phyloP scores from a whole-genome alignment of 2,113 vertebrate species.

The Otocyon megalotis region DNA sequence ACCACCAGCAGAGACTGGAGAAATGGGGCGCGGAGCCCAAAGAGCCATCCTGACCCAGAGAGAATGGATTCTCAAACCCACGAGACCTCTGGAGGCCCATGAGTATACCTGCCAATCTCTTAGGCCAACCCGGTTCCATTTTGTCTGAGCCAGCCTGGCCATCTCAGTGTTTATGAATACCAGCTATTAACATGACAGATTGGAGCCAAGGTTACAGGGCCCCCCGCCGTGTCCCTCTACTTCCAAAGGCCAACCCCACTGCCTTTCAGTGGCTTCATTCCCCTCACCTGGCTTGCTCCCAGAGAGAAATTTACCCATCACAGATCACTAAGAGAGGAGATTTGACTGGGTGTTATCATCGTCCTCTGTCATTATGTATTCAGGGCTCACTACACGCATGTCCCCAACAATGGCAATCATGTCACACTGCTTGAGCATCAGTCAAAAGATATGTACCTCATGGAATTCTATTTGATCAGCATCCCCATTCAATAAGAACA shows the following conservation, averaged over 20 bases:
- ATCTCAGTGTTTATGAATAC: background rate
- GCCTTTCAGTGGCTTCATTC: background rate
- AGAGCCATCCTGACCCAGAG: conserved; percentile 75
- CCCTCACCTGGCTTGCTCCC: background rate
- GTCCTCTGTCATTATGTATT: background rate
- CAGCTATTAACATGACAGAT: background rate
- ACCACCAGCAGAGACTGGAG: background rate
- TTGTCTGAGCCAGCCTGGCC: background rate
- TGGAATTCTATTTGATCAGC: background rate
- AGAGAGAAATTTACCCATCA: background rate
- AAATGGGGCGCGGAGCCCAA: background rate
- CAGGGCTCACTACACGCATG: background rate
- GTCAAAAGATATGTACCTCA: background rate
- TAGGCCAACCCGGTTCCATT: background rate
- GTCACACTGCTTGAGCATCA: background rate
- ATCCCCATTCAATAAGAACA: background rate
- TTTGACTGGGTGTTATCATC: background rate
- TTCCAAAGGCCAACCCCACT: background rate
- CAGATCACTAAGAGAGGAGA: background rate
- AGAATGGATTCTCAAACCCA: conserved; percentile 79
- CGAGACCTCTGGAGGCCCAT: conserved; percentile 77
- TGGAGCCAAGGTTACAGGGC: background rate
- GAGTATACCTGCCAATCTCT: conserved; percentile 24
- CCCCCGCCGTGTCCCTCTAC: no score
- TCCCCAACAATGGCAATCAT: background rate